phyloP scores from a whole-genome alignment of 2,888 invertebrate genomes.

The Arctia plantaginis region DNA sequence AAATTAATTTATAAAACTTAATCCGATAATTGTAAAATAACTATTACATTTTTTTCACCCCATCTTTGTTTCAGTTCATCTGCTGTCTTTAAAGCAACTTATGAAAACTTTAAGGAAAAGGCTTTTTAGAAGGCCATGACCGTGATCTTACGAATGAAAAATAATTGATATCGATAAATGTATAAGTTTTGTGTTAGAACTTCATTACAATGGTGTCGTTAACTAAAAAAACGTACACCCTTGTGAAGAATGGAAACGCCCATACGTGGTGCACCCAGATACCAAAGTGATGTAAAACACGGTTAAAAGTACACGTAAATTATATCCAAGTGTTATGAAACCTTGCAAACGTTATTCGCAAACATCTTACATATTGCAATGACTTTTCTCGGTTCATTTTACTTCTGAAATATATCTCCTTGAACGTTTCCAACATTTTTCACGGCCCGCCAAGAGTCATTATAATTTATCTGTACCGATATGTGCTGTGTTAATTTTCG shows the following conservation, averaged over 20 bases:
- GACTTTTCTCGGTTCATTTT: background rate
- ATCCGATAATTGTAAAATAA: no score
- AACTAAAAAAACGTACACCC: no score
- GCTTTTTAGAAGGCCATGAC: no score
- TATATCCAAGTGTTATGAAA: background rate
- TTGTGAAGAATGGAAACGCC: background rate
- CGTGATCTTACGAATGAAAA: no score
- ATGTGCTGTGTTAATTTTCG: conserved; percentile 20
- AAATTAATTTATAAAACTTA: no score
- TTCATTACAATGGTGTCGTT: no score
- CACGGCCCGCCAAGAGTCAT: conserved; percentile 10
- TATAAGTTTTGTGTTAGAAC: no score
- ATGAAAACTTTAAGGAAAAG: no score
- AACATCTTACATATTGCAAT: background rate
- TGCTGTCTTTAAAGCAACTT: no score
- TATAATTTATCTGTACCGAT: conserved; percentile 24
- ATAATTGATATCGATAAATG: no score
- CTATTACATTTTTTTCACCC: no score
- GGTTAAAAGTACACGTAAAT: background rate
- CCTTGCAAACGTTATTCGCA: background rate
- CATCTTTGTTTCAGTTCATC: no score
- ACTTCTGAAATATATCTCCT: background rate
- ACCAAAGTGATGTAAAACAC: background rate
- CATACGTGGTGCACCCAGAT: background rate
- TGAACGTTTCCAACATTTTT: background rate